Conservation (phyloP, 2,113 vertebrate genomes). For the Ochotona curzoniae region DNA sequence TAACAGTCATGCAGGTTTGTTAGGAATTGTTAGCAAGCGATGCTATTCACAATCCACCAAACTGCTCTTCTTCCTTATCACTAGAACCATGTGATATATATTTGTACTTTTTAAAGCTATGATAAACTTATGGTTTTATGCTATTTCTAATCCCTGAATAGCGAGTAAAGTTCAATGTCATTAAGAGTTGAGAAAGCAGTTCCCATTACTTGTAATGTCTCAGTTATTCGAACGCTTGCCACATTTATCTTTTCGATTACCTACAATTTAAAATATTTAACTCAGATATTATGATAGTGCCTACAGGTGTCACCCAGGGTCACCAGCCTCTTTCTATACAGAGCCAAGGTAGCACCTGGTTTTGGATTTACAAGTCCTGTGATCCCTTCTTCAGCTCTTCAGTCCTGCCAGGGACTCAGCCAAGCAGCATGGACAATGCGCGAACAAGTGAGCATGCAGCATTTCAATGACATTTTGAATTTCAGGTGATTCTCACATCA, state of each 20-base stretch:
- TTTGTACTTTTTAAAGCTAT: not conserved
- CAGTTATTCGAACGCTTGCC: not conserved
- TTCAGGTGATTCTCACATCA: not conserved
- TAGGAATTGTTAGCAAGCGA: not conserved
- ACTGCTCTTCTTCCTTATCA: not conserved
- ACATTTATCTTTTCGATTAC: not conserved
- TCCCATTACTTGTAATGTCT: not conserved
- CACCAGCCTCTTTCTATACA: not conserved
- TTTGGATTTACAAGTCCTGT: not conserved
- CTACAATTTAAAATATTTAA: not conserved
- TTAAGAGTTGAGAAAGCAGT: not conserved
- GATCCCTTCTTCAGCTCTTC: not conserved
- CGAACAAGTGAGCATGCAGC: not conserved
- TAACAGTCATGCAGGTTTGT: not conserved
- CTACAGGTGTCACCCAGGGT: not conserved
- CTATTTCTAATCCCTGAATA: too few relatives aligned
- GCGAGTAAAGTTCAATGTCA: not conserved
- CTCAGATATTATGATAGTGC: not conserved
- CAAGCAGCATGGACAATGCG: not conserved
- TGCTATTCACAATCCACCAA: not conserved
- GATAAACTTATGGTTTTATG: not conserved
- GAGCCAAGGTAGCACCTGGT: not conserved
- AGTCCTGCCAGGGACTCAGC: accelerated
- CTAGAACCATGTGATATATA: not conserved
- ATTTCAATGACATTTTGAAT: not conserved